Conservation (phyloP, 2,888 invertebrate species). For the Xestia xanthographa region DNA sequence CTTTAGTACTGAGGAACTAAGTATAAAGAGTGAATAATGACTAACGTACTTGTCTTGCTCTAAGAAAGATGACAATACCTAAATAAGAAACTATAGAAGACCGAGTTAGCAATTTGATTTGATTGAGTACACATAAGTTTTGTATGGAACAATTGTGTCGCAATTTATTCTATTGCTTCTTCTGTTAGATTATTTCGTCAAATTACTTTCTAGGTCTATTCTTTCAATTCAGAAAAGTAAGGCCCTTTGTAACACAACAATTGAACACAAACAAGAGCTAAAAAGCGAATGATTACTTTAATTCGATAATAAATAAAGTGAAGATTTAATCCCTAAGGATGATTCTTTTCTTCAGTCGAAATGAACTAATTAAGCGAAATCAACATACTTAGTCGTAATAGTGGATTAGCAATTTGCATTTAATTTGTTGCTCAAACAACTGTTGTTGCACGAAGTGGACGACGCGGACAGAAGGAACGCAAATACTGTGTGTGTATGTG, state of each 20-base stretch:
- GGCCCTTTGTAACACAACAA: slow-evolving; percentile 9
- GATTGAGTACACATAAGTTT: slow-evolving; percentile 4
- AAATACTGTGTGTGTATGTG: slow-evolving; percentile 24
- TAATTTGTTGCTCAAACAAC: slow-evolving; percentile 45
- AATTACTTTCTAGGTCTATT: slow-evolving; percentile 16
- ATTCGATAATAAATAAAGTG: slow-evolving; percentile 32
- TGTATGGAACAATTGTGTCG: not conserved
- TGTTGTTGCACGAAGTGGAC: slow-evolving; percentile 16
- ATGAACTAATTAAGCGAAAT: slow-evolving; percentile 50
- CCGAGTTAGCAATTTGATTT: not conserved
- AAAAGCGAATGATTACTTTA: slow-evolving; percentile 18
- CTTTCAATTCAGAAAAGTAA: slow-evolving; percentile 16
- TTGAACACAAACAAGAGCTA: not conserved
- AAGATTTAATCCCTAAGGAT: slow-evolving; percentile 4
- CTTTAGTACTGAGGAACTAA: too few species aligned
- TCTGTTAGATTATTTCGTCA: not conserved
- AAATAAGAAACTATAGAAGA: too few species aligned
- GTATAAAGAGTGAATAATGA: too few species aligned
- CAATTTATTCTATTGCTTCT: slow-evolving; percentile 17
- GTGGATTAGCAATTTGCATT: slow-evolving; percentile 60
- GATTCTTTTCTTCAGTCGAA: slow-evolving; percentile 30
- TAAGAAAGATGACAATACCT: too few species aligned
- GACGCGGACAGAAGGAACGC: slow-evolving; percentile 31
- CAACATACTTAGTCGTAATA: slow-evolving; percentile 44
- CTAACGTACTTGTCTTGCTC: too few species aligned